These are phyloP conservation scores for Onychorhynchus coronatus DNA, from an alignment of 2,113 vertebrate species.

Conservation along the genomic window DNA sequence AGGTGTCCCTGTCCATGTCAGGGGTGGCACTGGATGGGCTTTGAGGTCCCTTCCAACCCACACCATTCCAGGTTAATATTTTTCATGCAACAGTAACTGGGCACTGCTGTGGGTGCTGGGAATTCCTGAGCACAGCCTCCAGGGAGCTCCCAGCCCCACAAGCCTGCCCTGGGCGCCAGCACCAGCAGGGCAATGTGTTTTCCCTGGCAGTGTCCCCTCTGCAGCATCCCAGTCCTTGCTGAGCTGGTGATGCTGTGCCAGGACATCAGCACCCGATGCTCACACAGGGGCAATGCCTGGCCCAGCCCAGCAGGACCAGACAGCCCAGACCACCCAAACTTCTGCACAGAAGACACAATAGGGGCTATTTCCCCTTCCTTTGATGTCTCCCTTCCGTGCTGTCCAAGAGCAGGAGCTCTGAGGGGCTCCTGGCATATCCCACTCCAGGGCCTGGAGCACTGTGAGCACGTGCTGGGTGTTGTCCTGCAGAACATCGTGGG, in stretches of 20 bases:
- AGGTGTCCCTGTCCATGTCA: not conserved
- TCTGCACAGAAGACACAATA: not conserved
- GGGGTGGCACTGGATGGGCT: not conserved
- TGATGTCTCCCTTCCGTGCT: not conserved
- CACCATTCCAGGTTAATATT: not conserved
- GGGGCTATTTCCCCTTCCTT: not conserved
- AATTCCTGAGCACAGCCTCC: not conserved
- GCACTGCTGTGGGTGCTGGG: not conserved
- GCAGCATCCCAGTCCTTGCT: not conserved
- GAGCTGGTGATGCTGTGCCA: not conserved
- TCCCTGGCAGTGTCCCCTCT: fast-evolving
- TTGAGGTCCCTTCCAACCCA: not conserved
- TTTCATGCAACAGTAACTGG: no score
- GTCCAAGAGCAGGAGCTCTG: no score
- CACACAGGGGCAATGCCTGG: not conserved
- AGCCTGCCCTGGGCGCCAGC: not conserved
- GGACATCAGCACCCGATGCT: fast-evolving
- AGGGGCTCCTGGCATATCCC: not conserved
- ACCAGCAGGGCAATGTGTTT: fast-evolving
- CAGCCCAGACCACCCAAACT: not conserved
- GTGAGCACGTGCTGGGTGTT: fast-evolving
- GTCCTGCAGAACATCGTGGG: not conserved
- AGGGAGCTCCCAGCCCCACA: not conserved
- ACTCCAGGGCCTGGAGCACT: not conserved
- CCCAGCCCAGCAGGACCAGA: not conserved